phyloP scores from a whole-genome alignment of 2,888 invertebrate species.

The Pterostichus madidus region DNA sequence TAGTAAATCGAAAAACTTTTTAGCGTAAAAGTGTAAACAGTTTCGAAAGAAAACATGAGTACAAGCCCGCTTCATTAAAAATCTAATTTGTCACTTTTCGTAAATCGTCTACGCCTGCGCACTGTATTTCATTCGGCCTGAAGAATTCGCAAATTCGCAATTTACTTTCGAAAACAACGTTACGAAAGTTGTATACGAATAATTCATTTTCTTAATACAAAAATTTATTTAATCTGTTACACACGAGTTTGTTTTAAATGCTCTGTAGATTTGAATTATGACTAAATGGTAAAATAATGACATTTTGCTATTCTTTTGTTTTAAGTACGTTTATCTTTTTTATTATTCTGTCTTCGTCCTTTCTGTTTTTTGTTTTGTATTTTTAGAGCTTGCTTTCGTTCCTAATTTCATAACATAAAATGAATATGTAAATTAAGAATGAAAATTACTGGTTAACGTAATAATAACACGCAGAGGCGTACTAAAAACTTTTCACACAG shows the following conservation, averaged over 20 bases:
- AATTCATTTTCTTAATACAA: conserved; percentile 42
- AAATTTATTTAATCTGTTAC: conserved; percentile 44
- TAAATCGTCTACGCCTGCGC: conserved; percentile 18
- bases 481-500: conserved; percentile 36
- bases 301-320: conserved; percentile 25
- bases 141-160: conserved; percentile 43
- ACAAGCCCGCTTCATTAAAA: conserved; percentile 39
- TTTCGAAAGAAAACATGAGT: conserved; percentile 6
- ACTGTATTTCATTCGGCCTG: conserved; percentile 26
- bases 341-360: conserved; percentile 29
- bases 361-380: conserved; percentile 28
- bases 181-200: conserved; percentile 55
- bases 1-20: conserved; percentile 59
- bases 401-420: conserved; percentile 44
- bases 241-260: conserved; percentile 14
- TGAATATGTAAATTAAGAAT: conserved; percentile 45
- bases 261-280: conserved; percentile 9
- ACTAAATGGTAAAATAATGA: conserved; percentile 39
- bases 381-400: conserved; percentile 39
- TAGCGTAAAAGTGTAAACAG: conserved; percentile 29
- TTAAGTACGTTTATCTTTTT: conserved; percentile 2
- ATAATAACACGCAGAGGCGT: conserved; percentile 41
- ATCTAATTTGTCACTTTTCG: conserved; percentile 61
- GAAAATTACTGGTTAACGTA: conserved; percentile 51
- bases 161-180: conserved; percentile 25